Conservation (phyloP, 2,888 invertebrate species). For the Perdita meconis region DNA sequence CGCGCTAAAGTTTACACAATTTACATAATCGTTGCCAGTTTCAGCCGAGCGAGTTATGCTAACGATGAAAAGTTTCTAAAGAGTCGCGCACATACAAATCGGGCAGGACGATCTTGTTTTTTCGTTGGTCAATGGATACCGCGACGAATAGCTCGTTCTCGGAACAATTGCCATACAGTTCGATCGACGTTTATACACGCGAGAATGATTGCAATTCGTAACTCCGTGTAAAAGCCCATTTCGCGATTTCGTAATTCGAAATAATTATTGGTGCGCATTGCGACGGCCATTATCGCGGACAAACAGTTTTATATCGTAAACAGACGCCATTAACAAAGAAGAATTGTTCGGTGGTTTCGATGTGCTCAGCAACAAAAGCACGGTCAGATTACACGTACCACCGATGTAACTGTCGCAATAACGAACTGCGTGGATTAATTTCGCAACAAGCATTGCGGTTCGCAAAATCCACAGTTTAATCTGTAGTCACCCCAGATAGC, state of each 20-base stretch:
- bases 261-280: slow-evolving; percentile 74
- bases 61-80: slow-evolving; percentile 5
- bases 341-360: slow-evolving; percentile 72
- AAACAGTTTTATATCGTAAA: slow-evolving; percentile 75
- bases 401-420: slow-evolving; percentile 72
- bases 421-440: slow-evolving; percentile 73
- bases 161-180: slow-evolving; percentile 67
- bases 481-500: slow-evolving; percentile 63
- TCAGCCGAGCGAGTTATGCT: neutral
- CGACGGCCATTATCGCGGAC: slow-evolving; percentile 74
- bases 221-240: slow-evolving; percentile 74
- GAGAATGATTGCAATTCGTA: slow-evolving; percentile 73
- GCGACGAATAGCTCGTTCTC: slow-evolving; percentile 59
- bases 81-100: slow-evolving; percentile 28
- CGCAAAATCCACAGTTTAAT: slow-evolving; percentile 66
- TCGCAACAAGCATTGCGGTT: slow-evolving; percentile 66
- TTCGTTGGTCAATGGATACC: slow-evolving; percentile 48
- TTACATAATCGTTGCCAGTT: neutral
- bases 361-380: slow-evolving; percentile 72
- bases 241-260: slow-evolving; percentile 74
- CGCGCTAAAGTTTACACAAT: neutral
- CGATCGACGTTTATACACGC: slow-evolving; percentile 72
- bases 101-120: slow-evolving; percentile 60
- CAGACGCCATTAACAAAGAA: slow-evolving; percentile 74
- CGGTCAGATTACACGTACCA: slow-evolving; percentile 67